A percentile compares a stretch with the other conserved stretches of the same genome.
Conservation (phyloP, 1,140 invertebrate genomes). For the Eupristina koningsbergeri region DNA sequence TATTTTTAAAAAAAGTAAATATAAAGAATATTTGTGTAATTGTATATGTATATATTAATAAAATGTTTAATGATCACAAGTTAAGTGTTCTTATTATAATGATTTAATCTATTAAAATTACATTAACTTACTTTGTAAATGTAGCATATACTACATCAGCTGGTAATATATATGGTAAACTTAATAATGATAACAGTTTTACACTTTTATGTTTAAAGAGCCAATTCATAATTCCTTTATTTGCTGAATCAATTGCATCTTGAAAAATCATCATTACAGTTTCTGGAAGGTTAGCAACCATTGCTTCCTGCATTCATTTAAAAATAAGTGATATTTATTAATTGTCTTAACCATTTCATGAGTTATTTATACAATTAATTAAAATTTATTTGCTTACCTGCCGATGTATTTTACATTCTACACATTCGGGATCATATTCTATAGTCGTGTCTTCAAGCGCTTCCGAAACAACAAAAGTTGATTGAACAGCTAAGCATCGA, state of each 20-base stretch:
- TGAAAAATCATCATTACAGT: constrained; percentile 90
- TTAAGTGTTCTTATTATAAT: too few species aligned
- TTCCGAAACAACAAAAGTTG: constrained; percentile 85
- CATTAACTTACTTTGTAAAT: constrained; percentile 82
- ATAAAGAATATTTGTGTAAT: too few species aligned
- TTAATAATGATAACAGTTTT: constrained; percentile 84
- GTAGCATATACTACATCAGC: constrained; percentile 89
- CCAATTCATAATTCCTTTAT: constrained; percentile 92
- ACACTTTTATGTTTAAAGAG: constrained; percentile 87
- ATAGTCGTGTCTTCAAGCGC: constrained; percentile 78
- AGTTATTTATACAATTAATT: background rate
- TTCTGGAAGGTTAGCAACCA: constrained; percentile 89
- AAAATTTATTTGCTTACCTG: constrained; percentile 75
- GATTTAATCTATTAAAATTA: background rate
- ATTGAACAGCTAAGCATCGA: constrained; percentile 86
- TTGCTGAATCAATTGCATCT: constrained; percentile 92
- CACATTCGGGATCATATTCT: constrained; percentile 87
- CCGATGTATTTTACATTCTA: constrained; percentile 87
- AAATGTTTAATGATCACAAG: too few species aligned
- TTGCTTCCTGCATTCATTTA: constrained; percentile 79
- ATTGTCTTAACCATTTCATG: background rate
- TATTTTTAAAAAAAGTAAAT: too few species aligned
- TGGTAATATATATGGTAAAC: constrained; percentile 88
- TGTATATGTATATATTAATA: too few species aligned
- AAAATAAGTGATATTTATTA: background rate